Evolutionary conservation across 2,888 invertebrate species (phyloP).

Genomic region (Ecdyonurus torrentis): DNA sequence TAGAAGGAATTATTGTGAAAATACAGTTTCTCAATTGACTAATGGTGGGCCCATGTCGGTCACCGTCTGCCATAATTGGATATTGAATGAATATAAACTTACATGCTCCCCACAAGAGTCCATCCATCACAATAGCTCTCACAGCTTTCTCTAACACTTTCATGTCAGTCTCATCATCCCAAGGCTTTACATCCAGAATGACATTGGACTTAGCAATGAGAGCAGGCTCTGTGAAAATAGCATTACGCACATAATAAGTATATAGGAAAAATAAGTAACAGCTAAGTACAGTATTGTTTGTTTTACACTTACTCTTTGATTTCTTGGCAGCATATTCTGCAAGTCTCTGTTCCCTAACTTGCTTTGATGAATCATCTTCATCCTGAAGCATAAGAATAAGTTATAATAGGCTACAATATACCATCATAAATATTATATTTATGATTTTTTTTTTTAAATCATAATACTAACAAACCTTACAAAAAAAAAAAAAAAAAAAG

Average conservation of each 20-base stretch:
- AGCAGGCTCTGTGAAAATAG: slow-evolving; percentile 45
- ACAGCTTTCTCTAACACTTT: slow-evolving; percentile 63
- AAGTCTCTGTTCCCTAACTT: slow-evolving; percentile 63
- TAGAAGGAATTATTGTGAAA: too few relatives aligned
- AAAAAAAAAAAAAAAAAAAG: too few relatives aligned
- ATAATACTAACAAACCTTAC: too few relatives aligned
- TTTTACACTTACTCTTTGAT: slow-evolving; percentile 49
- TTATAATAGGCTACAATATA: too few relatives aligned
- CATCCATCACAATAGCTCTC: slow-evolving; percentile 60
- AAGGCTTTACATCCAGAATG: slow-evolving; percentile 84
- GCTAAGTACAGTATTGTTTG: neutral
- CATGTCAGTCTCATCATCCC: slow-evolving; percentile 90
- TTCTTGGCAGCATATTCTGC: slow-evolving; percentile 85
- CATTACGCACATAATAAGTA: neutral
- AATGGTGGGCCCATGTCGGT: neutral
- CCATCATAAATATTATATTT: too few relatives aligned
- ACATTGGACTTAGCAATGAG: slow-evolving; percentile 90
- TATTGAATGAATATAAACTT: slow-evolving; percentile 22
- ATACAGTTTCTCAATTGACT: neutral
- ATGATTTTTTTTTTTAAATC: too few relatives aligned
- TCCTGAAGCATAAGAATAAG: too few relatives aligned
- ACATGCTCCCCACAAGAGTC: slow-evolving; percentile 84
- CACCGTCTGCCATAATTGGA: neutral
- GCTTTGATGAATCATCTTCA: slow-evolving; percentile 53
- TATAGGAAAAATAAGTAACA: neutral